Evolutionary conservation across 1,140 invertebrate species (phyloP).

Genomic region (Drosophila navojoa): DNA sequence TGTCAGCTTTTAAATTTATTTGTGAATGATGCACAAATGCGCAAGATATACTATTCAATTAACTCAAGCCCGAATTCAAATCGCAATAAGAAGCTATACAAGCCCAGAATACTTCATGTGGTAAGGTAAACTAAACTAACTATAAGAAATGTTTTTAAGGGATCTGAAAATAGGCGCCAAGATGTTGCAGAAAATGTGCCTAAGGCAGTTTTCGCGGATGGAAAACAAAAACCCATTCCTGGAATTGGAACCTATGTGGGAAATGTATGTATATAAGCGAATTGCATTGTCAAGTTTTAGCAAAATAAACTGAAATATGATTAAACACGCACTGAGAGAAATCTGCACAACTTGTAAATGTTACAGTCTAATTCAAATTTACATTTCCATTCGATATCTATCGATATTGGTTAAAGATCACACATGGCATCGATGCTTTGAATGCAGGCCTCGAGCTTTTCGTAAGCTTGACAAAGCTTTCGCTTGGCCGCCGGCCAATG

Average conservation of each 20-base stretch:
- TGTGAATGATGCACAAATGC: neutral
- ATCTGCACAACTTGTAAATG: neutral
- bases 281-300: too few relatives aligned
- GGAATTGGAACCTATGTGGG: slow-evolving; percentile 63
- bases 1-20: neutral
- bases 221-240: slow-evolving; percentile 48
- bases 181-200: slow-evolving; percentile 10
- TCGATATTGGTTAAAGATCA: slow-evolving; percentile 30
- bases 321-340: too few relatives aligned
- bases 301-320: too few relatives aligned
- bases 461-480: slow-evolving; percentile 40
- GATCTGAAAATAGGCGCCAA: slow-evolving; percentile 19
- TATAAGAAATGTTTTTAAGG: neutral
- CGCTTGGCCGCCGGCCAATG: neutral
- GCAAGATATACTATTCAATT: neutral
- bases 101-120: slow-evolving; percentile 28
- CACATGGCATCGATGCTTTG: slow-evolving; percentile 20
- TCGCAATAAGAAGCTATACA: neutral
- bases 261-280: neutral
- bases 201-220: slow-evolving; percentile 34
- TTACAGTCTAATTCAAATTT: neutral
- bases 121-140: slow-evolving; percentile 13
- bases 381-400: neutral
- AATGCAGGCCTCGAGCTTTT: slow-evolving; percentile 27
- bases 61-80: neutral